phyloP scores from a whole-genome alignment of 2,888 invertebrate genomes.

The Temnothorax unifasciatus region DNA sequence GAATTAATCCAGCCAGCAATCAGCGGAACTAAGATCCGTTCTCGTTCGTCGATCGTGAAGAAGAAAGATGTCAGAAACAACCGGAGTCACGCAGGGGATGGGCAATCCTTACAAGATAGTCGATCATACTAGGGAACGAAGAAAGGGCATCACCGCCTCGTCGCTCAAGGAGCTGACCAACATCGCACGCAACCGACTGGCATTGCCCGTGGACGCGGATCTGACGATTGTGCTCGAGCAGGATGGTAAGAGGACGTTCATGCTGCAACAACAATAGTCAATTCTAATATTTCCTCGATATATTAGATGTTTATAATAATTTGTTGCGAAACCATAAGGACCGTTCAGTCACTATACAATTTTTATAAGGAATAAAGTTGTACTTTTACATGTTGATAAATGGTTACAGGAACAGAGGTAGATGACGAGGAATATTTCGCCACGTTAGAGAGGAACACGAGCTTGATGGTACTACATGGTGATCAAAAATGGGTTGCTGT shows the following conservation, averaged over 20 bases:
- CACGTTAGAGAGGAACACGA: constrained; percentile 95
- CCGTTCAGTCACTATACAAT: neutral
- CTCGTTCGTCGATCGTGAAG: constrained; percentile 38
- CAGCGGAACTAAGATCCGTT: constrained; percentile 41
- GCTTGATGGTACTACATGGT: constrained; percentile 93
- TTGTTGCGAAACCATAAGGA: neutral
- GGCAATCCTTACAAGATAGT: constrained; percentile 93
- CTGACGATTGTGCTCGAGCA: constrained; percentile 95
- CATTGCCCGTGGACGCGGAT: constrained; percentile 88
- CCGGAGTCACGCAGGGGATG: constrained; percentile 77
- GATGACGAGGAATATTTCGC: constrained; percentile 98
- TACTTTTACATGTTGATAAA: neutral
- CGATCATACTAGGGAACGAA: constrained; percentile 92
- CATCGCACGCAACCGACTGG: constrained; percentile 92
- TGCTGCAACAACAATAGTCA: neutral
- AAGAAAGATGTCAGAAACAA: constrained; percentile 71
- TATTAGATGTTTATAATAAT: neutral
- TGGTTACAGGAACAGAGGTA: constrained; percentile 92
- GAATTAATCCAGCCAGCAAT: neutral
- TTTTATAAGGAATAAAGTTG: neutral
- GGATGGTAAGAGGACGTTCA: constrained; percentile 88
- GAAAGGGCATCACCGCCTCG: constrained; percentile 93
- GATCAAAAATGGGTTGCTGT: constrained; percentile 91
- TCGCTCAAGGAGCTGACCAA: constrained; percentile 92
- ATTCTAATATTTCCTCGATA: neutral